Evolutionary conservation across 2,888 invertebrate species (phyloP), one percentile per base, ranked within the genome.

Genomic region (Therioaphis trifolii): DNA sequence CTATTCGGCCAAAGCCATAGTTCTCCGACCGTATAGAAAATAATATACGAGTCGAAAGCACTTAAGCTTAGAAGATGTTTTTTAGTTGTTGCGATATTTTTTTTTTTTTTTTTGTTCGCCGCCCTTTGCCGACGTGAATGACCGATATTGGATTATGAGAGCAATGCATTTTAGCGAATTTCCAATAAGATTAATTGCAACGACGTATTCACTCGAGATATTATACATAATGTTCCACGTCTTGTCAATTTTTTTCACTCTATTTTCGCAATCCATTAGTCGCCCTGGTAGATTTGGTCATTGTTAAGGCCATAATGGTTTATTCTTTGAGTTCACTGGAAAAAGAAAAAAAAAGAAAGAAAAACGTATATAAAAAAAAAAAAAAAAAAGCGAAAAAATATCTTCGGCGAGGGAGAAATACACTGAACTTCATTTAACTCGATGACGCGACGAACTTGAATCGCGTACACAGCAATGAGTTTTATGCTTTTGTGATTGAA

Each of bases 151-250:
- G 52, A 77, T 66, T 49, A 77, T 35, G 29, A 15, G 7, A 49
- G 49, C 35, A 52, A 78, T 68, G 66, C 68, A 24, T 68, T 66
- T 52, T 78, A 55, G 68, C 14, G 55, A 29, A 24, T 68, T 69
- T 78, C 40, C 78, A 78, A 68, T 78, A 78, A 55, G 68, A 68
- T 78, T 78, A 78, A 78, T 78, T 78, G 78, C 46, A 69, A 66
- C n/a, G 35, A 18, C 35, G 52, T 52, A 66, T 49, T 66, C 66
- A 66, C 49, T 77, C 40, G 24, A 40, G 29, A 68, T 43, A 40
- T 35, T 52, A 24, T 68, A 52, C 24, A 66, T 68, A 52, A 49
- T 35, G 78, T 18, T 40, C 21, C 40, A 27, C 68, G 40, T 78
- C 68, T 68, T 78, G 78, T 78, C 78, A 68, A 69, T 55, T 52